These are phyloP conservation scores for Idaea dimidiata DNA, from an alignment of 2,888 invertebrate species.

Conservation along the genomic window DNA sequence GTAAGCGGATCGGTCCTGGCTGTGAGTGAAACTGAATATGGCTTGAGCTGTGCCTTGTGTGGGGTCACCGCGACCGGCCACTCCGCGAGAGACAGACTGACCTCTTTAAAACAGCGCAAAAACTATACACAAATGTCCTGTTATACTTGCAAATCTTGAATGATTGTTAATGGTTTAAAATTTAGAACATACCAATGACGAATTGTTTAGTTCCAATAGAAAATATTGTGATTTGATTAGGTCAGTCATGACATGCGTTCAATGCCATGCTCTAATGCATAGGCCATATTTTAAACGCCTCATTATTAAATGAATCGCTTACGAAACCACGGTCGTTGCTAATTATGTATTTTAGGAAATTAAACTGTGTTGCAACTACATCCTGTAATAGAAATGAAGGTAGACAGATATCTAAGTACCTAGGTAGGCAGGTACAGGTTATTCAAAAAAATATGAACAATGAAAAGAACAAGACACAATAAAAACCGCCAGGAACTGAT, in stretches of 20 bases:
- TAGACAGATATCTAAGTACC: background rate
- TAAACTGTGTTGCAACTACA: conserved; percentile 17
- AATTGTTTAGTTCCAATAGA: background rate
- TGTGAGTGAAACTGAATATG: conserved; percentile 37
- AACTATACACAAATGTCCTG: background rate
- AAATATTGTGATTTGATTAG: background rate
- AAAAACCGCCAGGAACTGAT: conserved; percentile 7
- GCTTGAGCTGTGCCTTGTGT: conserved; percentile 32
- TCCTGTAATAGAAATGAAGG: conserved; percentile 4
- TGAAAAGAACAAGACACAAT: background rate
- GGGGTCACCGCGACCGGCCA: conserved; percentile 18
- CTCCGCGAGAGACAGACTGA: conserved; percentile 22
- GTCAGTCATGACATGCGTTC: background rate
- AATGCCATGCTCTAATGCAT: background rate
- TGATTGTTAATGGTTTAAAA: background rate
- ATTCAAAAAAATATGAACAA: background rate
- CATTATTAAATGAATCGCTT: background rate
- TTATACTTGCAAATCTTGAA: too few relatives aligned
- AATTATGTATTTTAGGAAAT: conserved; percentile 19
- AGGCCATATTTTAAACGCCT: conserved; percentile 3
- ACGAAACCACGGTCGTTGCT: background rate
- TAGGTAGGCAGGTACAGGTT: too few relatives aligned
- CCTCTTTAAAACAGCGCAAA: conserved; percentile 31
- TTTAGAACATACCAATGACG: too few relatives aligned
- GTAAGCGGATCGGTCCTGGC: conserved; percentile 27